Percentiles rank a stretch among this genome's conserved stretches.
These are phyloP conservation scores for Hormiphora californensis DNA, from an alignment of 37 sponge, comb jelly and placozoan species.

Conservation along the genomic window DNA sequence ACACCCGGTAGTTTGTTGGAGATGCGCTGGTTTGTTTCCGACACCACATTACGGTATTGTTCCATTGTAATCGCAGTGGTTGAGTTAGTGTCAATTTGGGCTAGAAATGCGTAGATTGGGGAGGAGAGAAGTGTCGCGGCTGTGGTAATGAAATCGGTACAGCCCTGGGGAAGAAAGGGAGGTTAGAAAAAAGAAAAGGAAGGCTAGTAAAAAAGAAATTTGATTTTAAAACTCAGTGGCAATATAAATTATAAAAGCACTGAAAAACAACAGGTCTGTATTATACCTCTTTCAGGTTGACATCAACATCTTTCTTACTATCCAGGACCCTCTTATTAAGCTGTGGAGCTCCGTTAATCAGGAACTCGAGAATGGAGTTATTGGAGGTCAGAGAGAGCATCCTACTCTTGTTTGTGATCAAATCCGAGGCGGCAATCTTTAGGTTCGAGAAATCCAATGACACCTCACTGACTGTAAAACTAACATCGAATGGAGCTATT, in stretches of 20 bases:
- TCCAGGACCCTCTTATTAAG: slow-evolving; percentile 38
- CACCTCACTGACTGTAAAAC: slow-evolving; percentile 83
- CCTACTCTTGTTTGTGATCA: slow-evolving; percentile 73
- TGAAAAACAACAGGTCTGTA: background rate
- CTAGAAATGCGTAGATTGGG: slow-evolving; percentile 29
- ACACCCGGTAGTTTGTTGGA: slow-evolving; percentile 62
- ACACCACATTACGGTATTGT: slow-evolving; percentile 32
- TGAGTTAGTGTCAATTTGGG: background rate
- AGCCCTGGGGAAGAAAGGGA: no score
- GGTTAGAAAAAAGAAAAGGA: no score
- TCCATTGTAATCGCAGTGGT: background rate
- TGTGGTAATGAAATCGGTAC: slow-evolving; percentile 42
- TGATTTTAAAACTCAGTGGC: background rate
- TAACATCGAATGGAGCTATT: slow-evolving; percentile 91
- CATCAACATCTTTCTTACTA: slow-evolving; percentile 41
- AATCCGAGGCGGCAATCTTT: slow-evolving; percentile 76
- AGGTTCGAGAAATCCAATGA: slow-evolving; percentile 85
- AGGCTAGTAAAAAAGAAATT: slow-evolving; percentile 9
- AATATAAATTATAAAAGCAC: background rate
- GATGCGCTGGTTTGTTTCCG: slow-evolving; percentile 15
- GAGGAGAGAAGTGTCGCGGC: slow-evolving; percentile 41
- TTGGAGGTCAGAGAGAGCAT: slow-evolving; percentile 76
- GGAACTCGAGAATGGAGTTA: slow-evolving; percentile 93
- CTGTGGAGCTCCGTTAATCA: slow-evolving; percentile 68
- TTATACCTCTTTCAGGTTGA: slow-evolving; percentile 42